Evolutionary conservation across 2,113 vertebrate genomes (phyloP), one percentile per base, ranked within the genome.

Genomic region (Aegithalos caudatus): DNA sequence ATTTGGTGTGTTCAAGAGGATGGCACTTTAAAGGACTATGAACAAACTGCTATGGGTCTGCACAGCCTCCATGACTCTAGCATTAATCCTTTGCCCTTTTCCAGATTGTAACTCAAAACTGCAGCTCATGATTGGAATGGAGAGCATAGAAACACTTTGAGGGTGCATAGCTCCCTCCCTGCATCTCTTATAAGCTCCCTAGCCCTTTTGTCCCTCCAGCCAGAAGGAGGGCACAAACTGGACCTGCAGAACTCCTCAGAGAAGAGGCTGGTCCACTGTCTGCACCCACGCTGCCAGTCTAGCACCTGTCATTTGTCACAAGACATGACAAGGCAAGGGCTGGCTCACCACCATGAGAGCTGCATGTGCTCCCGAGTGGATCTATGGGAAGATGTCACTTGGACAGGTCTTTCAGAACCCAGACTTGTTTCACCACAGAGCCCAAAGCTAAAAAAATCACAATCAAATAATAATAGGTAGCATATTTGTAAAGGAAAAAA

Each of bases 161-260:
- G 35, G 15, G 9, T 42, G 29, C 28, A 70, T 17, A 25, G 16
- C 6, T 81, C 10, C 38, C 40, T 81, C 4, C 5, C 20, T 62
- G 12, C 10, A 28, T 33, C 15, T 37, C 3, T 40, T 20, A 20
- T 47, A 12, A 48, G 4, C 9, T 81, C 15, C 11, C 4, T 14
- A 44, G 28, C 1, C 4, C 12, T 71, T 58, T 71, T 1, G 0
- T 48, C 20, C 17, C 10, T 7, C 12, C 5, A 4, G 8, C 2
- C n/a, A 67, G 42, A 73, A 81, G 50, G 9, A 24, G 13, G 6
- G 1, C 14, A 76, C 7, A 44, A 31, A 6, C 10, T 2, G 29
- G 16, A 42, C 25, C 38, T 27, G 12, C 11, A 27, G 35, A 1
- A 2, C 12, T 76, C 4, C 40, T 60, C 35, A 35, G 53, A 74